Conservation (phyloP, 2,113 vertebrate species). For the Hyaena hyaena region DNA sequence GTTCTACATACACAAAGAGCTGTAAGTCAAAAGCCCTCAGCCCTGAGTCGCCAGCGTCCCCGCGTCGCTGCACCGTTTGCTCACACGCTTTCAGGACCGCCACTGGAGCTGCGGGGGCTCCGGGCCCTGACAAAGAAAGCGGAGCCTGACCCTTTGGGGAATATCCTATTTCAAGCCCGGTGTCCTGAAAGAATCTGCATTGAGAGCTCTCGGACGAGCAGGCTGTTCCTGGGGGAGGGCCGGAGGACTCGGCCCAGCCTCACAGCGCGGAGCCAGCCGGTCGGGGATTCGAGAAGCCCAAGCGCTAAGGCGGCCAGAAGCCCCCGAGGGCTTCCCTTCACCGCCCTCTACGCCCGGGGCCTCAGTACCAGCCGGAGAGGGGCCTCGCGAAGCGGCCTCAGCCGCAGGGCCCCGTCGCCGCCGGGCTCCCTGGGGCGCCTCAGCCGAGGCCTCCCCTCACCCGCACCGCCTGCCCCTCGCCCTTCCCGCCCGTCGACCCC, state of each 20-base stretch:
- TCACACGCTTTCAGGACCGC: neutral
- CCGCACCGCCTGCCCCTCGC: neutral
- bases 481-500: neutral
- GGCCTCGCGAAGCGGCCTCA: neutral
- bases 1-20: neutral
- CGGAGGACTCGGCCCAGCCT: no score
- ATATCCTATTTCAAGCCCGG: neutral
- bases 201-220: neutral
- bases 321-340: neutral
- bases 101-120: neutral
- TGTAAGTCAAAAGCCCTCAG: neutral
- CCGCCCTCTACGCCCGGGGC: neutral
- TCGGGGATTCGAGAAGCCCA: neutral
- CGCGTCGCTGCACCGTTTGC: neutral
- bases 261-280: neutral
- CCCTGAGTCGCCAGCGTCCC: neutral
- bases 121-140: neutral
- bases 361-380: accelerated
- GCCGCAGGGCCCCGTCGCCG: neutral
- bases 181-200: neutral
- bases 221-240: neutral
- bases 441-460: neutral
- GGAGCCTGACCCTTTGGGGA: neutral
- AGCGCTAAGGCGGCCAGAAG: neutral
- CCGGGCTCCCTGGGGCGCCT: neutral